These are phyloP conservation scores for Benthosema pterotum DNA, from an alignment of 2,797 vertebrate species.

Conservation along the genomic window DNA sequence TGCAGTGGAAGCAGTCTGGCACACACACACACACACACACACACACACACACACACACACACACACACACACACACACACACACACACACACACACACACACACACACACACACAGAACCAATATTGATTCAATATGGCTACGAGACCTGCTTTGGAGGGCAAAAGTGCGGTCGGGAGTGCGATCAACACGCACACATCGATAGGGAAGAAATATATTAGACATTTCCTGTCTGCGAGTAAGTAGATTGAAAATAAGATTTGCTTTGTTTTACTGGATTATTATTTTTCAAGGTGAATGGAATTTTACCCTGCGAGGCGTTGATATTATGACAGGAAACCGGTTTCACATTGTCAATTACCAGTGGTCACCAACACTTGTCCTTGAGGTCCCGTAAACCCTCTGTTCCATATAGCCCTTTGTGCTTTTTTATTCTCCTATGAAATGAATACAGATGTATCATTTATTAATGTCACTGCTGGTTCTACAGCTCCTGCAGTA, in stretches of 20 bases:
- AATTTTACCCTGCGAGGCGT: conserved; percentile 9
- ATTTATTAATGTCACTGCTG: too few species aligned
- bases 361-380: too few species aligned
- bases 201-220: conserved; percentile 57
- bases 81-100: too few species aligned
- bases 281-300: background rate
- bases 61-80: too few species aligned
- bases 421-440: too few species aligned
- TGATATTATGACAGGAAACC: too few species aligned
- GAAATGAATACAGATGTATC: too few species aligned
- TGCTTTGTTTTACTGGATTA: conserved; percentile 20
- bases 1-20: conserved; percentile 69
- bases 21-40: conserved; percentile 44
- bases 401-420: too few species aligned
- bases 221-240: conserved; percentile 54
- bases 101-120: conserved; percentile 58
- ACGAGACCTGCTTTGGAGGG: conserved; percentile 69
- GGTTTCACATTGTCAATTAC: too few species aligned
- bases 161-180: conserved; percentile 66
- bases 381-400: too few species aligned
- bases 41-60: too few species aligned
- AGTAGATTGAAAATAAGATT: conserved; percentile 39
- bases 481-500: too few species aligned
- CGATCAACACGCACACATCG: conserved; percentile 57
- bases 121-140: conserved; percentile 75